These are phyloP conservation scores for Neotoxoptera formosana DNA, from an alignment of 1,140 invertebrate genomes.

Conservation along the genomic window DNA sequence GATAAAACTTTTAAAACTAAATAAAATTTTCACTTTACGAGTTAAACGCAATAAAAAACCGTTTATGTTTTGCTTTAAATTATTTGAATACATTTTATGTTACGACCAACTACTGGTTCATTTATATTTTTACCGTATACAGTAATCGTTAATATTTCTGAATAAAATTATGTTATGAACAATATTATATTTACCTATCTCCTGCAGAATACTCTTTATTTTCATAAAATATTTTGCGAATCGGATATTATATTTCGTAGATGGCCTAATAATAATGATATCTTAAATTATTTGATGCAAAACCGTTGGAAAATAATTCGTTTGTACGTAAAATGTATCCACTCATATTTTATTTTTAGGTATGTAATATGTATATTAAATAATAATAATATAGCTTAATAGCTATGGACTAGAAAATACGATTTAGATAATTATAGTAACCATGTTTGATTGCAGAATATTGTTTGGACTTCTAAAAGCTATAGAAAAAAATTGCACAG, in stretches of 20 bases:
- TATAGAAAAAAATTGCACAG: not conserved
- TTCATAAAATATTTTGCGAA: not conserved
- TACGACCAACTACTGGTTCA: not conserved
- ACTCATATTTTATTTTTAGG: not conserved
- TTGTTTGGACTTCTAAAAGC: not conserved
- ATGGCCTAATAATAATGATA: not conserved
- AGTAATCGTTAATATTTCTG: not conserved
- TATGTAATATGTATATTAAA: too few species aligned
- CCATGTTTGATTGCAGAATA: not conserved
- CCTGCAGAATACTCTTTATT: not conserved
- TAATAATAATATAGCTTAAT: too few species aligned
- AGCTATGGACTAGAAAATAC: not conserved
- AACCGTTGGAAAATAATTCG: not conserved
- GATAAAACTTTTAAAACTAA: not conserved
- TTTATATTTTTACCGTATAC: not conserved
- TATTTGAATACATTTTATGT: not conserved
- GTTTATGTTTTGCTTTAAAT: not conserved
- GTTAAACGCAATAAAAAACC: not conserved
- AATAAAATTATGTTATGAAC: not conserved
- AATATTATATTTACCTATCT: not conserved
- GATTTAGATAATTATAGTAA: not conserved
- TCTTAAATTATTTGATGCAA: not conserved
- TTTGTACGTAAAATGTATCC: not conserved
- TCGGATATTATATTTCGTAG: not conserved
- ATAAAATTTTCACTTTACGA: not conserved